Evolutionary conservation across 2,888 invertebrate species (phyloP), one percentile per base, ranked within the genome.

Genomic region (Ophion ellenae): DNA sequence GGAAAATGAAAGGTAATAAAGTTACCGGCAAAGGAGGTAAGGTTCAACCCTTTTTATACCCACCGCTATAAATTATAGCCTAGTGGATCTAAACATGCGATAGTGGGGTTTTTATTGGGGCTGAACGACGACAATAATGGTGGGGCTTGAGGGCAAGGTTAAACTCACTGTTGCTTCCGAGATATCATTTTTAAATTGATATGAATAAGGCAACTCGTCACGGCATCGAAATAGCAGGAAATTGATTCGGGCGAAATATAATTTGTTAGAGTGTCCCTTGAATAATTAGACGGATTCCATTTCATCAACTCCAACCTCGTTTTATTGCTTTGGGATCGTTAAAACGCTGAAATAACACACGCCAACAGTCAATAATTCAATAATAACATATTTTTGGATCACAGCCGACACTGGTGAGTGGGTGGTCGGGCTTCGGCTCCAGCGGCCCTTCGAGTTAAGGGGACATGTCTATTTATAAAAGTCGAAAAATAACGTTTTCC

Each of bases 11-110:
- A 75, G 76, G 81, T 67, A 75, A 70, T 84, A 80, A 81, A 84
- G 84, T 84, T 76, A 70, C 59, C 70, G 67, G 45, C 73, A 82
- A 82, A 79, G 75, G 75, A 82, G 82, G 78, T 85, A 85, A 82
- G 78, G 85, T 82, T 85, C 85, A 20, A 40, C 81, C 73, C 67
- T 70, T 66, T 81, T 81, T 47, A 71, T 82, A 77, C 76, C 77
- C 71, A 66, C 73, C 57, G 59, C 59, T 63, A 78, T 78, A 83
- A 83, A 59, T 83, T 83, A 83, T 73, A 71, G 77, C 64, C 67
- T 45, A 66, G 77, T 73, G 77, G 59, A 83, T 71, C 71, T 82
- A 77, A 77, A 77, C 77, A 47, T 73, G 66, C 57, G 66, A 67
- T 77, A 66, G 73, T 83, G 77, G 77, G 66, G 66, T 73, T 78